These are phyloP conservation scores for Epinotia brunnichana DNA, from an alignment of 2,888 invertebrate genomes.

Conservation along the genomic window DNA sequence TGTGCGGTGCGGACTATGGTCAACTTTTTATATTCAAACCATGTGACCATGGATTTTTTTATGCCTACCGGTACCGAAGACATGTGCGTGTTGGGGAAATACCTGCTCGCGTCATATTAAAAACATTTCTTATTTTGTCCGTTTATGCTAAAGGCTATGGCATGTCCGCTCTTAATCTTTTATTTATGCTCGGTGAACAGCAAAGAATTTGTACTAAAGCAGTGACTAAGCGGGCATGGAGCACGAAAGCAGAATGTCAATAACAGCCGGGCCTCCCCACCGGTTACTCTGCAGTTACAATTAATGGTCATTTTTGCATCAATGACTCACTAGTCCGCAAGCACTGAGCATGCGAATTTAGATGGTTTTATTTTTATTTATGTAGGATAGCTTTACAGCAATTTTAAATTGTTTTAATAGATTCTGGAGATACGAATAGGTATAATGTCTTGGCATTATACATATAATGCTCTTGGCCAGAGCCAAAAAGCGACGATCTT, in stretches of 20 bases:
- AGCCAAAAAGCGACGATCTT: too few species aligned
- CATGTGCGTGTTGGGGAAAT: conserved; percentile 6
- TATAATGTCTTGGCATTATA: too few species aligned
- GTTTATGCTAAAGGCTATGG: conserved; percentile 35
- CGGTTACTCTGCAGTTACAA: conserved; percentile 46
- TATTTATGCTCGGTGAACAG: conserved; percentile 53
- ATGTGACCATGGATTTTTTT: conserved; percentile 1
- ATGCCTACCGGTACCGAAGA: neutral
- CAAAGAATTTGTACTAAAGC: too few species aligned
- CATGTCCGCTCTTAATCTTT: conserved; percentile 54
- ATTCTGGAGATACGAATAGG: too few species aligned
- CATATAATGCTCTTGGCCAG: too few species aligned
- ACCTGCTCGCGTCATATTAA: neutral
- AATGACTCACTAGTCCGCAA: conserved; percentile 15
- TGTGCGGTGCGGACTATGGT: neutral
- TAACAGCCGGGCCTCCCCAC: conserved; percentile 69
- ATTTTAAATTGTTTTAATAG: too few species aligned
- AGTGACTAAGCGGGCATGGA: conserved; percentile 37
- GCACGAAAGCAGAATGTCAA: conserved; percentile 68
- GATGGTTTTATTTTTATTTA: neutral
- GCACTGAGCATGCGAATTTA: conserved; percentile 17
- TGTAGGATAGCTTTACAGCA: neutral
- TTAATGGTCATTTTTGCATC: conserved; percentile 46
- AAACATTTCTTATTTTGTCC: conserved; percentile 20
- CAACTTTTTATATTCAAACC: conserved; percentile 25